A percentile compares a stretch with the other conserved stretches of the same genome.
Conservation (phyloP, 2,888 invertebrate species). For the Leptopterna dolabrata region DNA sequence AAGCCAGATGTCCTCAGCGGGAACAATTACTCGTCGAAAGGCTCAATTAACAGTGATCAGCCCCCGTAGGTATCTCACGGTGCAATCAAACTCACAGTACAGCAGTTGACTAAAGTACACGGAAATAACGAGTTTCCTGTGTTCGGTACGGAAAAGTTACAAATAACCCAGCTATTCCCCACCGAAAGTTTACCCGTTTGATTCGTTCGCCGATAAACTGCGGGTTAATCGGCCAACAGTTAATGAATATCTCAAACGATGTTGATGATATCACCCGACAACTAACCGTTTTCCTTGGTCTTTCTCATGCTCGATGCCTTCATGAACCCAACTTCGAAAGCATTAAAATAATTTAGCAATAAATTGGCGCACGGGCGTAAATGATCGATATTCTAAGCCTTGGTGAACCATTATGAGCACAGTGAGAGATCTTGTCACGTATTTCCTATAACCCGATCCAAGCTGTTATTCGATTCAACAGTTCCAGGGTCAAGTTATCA, state of each 20-base stretch:
- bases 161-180: not conserved
- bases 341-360: too few species aligned
- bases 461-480: too few species aligned
- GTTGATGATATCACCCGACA: conserved; percentile 3
- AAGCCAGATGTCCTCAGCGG: not conserved
- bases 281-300: not conserved
- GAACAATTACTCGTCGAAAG: not conserved
- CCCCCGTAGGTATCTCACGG: not conserved
- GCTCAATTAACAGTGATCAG: not conserved
- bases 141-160: not conserved
- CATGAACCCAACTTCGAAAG: too few species aligned
- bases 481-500: too few species aligned
- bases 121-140: not conserved
- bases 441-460: too few species aligned
- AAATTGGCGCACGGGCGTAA: too few species aligned
- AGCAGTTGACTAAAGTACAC: not conserved
- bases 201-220: not conserved
- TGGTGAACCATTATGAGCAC: too few species aligned
- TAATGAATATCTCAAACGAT: conserved; percentile 2
- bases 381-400: too few species aligned
- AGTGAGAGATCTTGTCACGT: too few species aligned
- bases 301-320: too few species aligned
- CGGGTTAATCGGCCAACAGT: not conserved
- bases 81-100: not conserved
- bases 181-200: not conserved